Percentiles rank a stretch among this genome's conserved stretches.
These are phyloP conservation scores for Cetonia aurata DNA, from an alignment of 2,888 invertebrate genomes.

Conservation along the genomic window DNA sequence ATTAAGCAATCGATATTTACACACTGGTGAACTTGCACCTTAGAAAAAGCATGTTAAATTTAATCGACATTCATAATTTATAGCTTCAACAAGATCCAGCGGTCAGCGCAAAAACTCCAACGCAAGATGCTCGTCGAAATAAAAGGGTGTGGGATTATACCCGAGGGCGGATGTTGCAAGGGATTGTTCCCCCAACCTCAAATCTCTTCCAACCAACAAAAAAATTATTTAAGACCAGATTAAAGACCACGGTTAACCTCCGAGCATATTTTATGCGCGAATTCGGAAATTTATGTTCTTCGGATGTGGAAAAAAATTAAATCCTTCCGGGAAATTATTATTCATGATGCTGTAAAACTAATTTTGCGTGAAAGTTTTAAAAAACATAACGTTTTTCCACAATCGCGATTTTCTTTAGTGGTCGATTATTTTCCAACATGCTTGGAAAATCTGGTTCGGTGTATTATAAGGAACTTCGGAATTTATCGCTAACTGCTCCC, in stretches of 20 bases:
- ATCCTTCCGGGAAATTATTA: constrained; percentile 11
- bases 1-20: constrained; percentile 14
- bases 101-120: constrained; percentile 17
- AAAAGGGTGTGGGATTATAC: neutral
- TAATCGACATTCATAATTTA: constrained; percentile 21
- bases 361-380: too few relatives aligned
- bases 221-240: constrained; percentile 10
- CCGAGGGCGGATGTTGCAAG: neutral
- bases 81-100: constrained; percentile 8
- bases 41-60: constrained; percentile 9
- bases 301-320: constrained; percentile 2
- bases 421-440: too few relatives aligned
- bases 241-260: neutral
- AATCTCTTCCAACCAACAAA: constrained; percentile 6
- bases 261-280: neutral
- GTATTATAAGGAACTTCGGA: too few relatives aligned
- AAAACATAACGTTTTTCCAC: too few relatives aligned
- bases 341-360: neutral
- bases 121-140: neutral
- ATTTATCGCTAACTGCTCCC: too few relatives aligned
- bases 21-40: neutral
- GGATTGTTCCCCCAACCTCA: neutral
- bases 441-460: too few relatives aligned
- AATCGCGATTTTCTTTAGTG: too few relatives aligned
- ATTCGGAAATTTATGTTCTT: neutral